These are phyloP conservation scores for Paramuricea clavata DNA, from an alignment of 92 coral and sea anemone species.

Conservation along the genomic window DNA sequence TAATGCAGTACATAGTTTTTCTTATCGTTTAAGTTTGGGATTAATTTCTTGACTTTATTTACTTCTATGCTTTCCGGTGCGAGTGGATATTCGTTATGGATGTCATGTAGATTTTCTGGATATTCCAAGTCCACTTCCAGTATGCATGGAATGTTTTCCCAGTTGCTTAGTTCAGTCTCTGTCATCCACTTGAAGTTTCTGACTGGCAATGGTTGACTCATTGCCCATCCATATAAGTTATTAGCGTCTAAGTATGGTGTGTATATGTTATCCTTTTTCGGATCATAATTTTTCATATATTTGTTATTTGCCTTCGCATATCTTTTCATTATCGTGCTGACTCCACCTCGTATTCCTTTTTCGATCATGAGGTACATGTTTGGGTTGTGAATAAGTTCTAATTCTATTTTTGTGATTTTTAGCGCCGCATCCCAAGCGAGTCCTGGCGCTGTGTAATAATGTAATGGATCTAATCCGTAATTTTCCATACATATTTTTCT, in stretches of 20 bases:
- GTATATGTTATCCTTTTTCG: too few species aligned
- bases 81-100: not conserved
- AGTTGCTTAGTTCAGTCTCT: too few species aligned
- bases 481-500: conserved; percentile 15
- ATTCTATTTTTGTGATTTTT: conserved; percentile 2
- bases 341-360: not conserved
- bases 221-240: too few species aligned
- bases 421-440: conserved; percentile 42
- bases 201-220: too few species aligned
- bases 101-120: too few species aligned
- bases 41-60: not conserved
- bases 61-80: not conserved
- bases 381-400: conserved; percentile 6
- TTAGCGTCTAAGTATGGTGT: too few species aligned
- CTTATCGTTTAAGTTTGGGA: not conserved
- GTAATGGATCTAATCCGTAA: not conserved
- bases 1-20: too few species aligned
- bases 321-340: not conserved
- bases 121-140: too few species aligned
- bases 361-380: conserved; percentile 1
- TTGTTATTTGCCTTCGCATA: not conserved
- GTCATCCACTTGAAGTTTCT: too few species aligned
- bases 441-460: conserved; percentile 35
- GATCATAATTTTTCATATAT: not conserved
- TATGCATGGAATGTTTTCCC: too few species aligned